phyloP scores from a whole-genome alignment of 1,140 invertebrate genomes.

The Pachypsylla venusta region DNA sequence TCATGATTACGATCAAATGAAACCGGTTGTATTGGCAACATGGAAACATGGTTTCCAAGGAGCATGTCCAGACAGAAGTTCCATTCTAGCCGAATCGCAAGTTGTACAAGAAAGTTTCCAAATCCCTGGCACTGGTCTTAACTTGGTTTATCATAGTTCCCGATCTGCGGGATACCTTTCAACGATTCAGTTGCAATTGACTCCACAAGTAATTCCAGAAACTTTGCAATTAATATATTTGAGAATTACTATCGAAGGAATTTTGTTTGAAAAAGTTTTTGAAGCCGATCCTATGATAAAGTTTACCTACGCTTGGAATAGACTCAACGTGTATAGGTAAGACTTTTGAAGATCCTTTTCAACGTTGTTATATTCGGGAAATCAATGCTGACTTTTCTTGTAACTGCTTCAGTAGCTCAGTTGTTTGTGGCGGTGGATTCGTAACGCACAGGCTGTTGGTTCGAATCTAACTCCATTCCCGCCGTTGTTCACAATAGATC shows the following conservation, averaged over 20 bases:
- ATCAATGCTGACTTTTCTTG: too few species aligned
- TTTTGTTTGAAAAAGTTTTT: conserved; percentile 79
- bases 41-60: conserved; percentile 96
- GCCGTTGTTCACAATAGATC: too few species aligned
- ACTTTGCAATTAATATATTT: conserved; percentile 74
- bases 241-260: conserved; percentile 84
- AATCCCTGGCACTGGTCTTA: conserved; percentile 81
- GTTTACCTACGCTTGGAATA: conserved; percentile 92
- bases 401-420: too few species aligned
- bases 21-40: conserved; percentile 83
- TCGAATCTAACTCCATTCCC: too few species aligned
- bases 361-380: too few species aligned
- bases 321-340: conserved; percentile 74
- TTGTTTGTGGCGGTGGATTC: too few species aligned
- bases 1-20: conserved; percentile 87
- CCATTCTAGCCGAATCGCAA: conserved; percentile 87
- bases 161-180: conserved; percentile 81
- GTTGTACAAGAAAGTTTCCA: conserved; percentile 86
- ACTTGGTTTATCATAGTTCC: conserved; percentile 90
- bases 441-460: too few species aligned
- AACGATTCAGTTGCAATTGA: conserved; percentile 85
- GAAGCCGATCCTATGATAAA: conserved; percentile 92
- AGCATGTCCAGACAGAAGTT: conserved; percentile 78
- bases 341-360: too few species aligned
- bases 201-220: conserved; percentile 64